Base-by-base conservation (phyloP, 2,888 invertebrate genomes). In the Phyllotreta cruciferae region DNA sequence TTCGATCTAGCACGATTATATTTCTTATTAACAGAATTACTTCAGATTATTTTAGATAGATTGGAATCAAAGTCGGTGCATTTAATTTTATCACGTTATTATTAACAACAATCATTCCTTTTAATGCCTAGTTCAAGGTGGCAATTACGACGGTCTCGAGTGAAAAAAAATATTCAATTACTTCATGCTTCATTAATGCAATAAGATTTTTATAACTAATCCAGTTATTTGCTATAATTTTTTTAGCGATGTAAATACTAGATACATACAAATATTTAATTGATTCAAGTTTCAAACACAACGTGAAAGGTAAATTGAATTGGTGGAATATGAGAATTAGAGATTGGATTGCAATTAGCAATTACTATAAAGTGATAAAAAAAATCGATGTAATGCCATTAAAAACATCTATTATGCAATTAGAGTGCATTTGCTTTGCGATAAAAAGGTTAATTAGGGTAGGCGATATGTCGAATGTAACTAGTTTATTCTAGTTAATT, bases 401-500 rank as follows among this genome's bases (percentile, higher is more conserved):
- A 8, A 13, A 11, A 50, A 10, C 35, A 50, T 50, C 24, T 35
- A 50, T 24, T 50, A 10, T 50, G 36, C 36, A 35, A 34, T 35
- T 34, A 35, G n/a, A 10, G 1, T 35, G 53, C 42, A 11, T 2
- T 24, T 24, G 24, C 42, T 55, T 55, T 55, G 49, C 41, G 61
- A 62, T 62, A 42, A 62, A n/a, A 62, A 62, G 61, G 61, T 62
- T 53, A 62, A 49, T 50, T 50, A 36, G 24, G 14, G 42, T 24
- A 56, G 6, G 44, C 8, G 44, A 39, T 45, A 45, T 55, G 35
- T 61, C 36, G 13, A 10, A 10, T 24, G 36, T 8, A 60, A 14
- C 61, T 47, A 38, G 61, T 54, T 36, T 41, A 10, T 37, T 56
- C 61, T 38, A 42, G 56, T 56, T 62, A 36, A 41, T 13, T 45